Percentiles rank a stretch among this genome's conserved stretches.
These are phyloP conservation scores for Acanthosepion esculentum DNA, from an alignment of 2,888 invertebrate genomes.

Conservation along the genomic window DNA sequence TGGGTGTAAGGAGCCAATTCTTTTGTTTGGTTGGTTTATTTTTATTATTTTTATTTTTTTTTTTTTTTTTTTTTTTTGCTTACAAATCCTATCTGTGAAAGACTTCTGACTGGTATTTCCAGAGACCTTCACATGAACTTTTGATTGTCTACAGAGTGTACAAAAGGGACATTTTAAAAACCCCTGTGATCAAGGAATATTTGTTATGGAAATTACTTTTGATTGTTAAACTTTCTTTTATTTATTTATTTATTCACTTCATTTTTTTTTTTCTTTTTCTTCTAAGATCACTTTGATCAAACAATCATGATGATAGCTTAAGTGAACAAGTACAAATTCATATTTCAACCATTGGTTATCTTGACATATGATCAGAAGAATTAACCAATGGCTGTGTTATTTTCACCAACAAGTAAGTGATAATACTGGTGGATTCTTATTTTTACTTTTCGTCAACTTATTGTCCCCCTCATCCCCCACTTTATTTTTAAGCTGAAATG, in stretches of 20 bases:
- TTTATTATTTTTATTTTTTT: background rate
- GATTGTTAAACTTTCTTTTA: too few species aligned
- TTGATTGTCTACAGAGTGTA: background rate
- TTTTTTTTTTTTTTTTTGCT: background rate
- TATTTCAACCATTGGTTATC: background rate
- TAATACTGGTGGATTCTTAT: background rate
- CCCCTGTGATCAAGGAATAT: too few species aligned
- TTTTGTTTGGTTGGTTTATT: background rate
- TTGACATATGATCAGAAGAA: background rate
- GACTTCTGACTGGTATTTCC: background rate
- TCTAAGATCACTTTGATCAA: background rate
- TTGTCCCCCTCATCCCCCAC: too few species aligned
- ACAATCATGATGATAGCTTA: background rate
- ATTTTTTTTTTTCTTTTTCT: too few species aligned
- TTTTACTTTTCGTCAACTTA: too few species aligned
- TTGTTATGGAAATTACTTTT: too few species aligned
- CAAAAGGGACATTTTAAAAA: too few species aligned
- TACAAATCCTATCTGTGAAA: background rate
- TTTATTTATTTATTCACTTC: too few species aligned
- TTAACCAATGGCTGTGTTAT: background rate
- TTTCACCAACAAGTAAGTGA: background rate
- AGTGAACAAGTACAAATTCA: background rate
- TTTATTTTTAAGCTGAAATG: background rate
- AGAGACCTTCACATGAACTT: background rate
- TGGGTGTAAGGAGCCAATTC: background rate